Conservation (phyloP, 2,113 vertebrate genomes). For the Cephalopholis sonnerati region DNA sequence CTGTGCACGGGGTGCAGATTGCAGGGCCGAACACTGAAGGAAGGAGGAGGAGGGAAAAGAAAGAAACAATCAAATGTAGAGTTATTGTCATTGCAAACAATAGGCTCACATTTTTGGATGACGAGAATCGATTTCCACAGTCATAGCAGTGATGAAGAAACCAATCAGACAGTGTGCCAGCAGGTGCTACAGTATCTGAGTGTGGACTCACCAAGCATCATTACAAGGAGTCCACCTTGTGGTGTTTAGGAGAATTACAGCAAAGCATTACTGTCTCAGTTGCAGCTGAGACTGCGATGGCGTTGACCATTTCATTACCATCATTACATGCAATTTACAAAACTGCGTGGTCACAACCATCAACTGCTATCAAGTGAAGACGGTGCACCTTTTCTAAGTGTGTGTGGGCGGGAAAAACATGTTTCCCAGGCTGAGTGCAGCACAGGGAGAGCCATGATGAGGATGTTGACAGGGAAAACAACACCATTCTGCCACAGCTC, state of each 20-base stretch:
- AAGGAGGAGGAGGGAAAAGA: not conserved
- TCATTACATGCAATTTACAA: not conserved
- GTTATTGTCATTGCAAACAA: slow-evolving; percentile 44
- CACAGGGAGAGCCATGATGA: slow-evolving; percentile 14
- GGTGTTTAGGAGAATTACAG: slow-evolving; percentile 16
- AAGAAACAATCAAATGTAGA: slow-evolving; percentile 20
- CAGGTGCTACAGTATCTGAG: slow-evolving; percentile 14
- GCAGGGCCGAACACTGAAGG: slow-evolving; percentile 20
- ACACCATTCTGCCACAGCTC: slow-evolving; percentile 48
- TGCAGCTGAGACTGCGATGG: not conserved
- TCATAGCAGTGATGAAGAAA: slow-evolving; percentile 42
- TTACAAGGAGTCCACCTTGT: slow-evolving; percentile 77
- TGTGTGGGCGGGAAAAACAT: not conserved
- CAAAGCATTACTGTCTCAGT: not conserved
- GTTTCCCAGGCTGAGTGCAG: not conserved
- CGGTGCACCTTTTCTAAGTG: not conserved
- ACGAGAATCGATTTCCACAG: slow-evolving; percentile 21
- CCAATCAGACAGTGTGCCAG: slow-evolving; percentile 15
- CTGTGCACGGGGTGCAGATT: slow-evolving; percentile 54
- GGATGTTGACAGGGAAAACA: slow-evolving; percentile 53
- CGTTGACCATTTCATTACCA: not conserved
- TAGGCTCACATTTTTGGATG: slow-evolving; percentile 5
- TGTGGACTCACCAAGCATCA: not conserved
- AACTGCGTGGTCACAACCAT: not conserved
- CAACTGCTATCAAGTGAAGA: not conserved